phyloP scores from a whole-genome alignment of 2,113 vertebrate species.

The Hippocampus mohnikei region DNA sequence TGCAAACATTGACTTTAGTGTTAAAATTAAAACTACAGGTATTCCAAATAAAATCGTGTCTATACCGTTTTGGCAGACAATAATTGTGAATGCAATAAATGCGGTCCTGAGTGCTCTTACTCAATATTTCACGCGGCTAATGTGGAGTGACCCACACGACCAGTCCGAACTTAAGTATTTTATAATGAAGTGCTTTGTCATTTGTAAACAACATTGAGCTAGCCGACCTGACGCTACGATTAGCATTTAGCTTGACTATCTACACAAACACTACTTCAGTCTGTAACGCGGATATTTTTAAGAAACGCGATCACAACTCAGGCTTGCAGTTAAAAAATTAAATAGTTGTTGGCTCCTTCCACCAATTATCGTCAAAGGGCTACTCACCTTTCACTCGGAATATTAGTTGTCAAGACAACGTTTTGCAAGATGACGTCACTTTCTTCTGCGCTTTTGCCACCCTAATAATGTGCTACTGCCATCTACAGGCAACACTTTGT shows the following conservation, averaged over 20 bases:
- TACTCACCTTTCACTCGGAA: slow-evolving; percentile 46
- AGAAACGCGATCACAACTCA: background rate
- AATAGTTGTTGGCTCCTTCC: background rate
- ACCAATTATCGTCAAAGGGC: background rate
- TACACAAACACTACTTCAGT: background rate
- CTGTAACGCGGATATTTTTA: background rate
- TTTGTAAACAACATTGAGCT: background rate
- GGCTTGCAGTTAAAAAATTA: background rate
- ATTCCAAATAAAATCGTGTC: no score
- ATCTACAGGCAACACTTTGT: slow-evolving; percentile 10
- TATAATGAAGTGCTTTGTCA: background rate
- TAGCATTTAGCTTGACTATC: background rate
- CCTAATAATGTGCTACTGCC: slow-evolving; percentile 11
- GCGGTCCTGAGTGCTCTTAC: background rate
- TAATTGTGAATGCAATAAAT: no score
- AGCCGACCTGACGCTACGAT: background rate
- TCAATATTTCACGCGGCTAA: background rate
- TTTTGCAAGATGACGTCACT: slow-evolving; percentile 29
- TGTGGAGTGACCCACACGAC: background rate
- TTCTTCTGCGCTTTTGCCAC: slow-evolving; percentile 17
- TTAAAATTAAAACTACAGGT: background rate
- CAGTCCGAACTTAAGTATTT: background rate
- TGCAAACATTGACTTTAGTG: no score
- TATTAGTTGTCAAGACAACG: slow-evolving; percentile 58
- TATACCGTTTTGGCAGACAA: no score